Evolutionary conservation across 2,888 invertebrate species (phyloP).

Genomic region (Eulithis testata): DNA sequence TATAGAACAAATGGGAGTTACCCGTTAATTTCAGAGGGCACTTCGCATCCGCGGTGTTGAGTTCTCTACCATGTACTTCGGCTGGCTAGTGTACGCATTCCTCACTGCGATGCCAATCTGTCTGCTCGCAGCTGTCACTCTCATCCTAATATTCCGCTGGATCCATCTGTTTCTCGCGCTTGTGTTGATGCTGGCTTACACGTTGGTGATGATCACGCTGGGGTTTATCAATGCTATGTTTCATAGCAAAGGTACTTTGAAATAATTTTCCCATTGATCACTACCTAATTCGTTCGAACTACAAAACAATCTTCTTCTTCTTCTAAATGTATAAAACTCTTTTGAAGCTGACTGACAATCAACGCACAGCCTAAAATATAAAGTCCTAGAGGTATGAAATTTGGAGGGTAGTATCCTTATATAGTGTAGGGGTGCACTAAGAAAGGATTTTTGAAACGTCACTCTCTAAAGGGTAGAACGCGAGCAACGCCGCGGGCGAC

Average conservation of each 20-base stretch:
- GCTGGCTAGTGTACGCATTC: conserved; percentile 67
- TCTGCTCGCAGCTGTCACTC: conserved; percentile 59
- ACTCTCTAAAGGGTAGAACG: too few relatives aligned
- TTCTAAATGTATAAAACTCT: too few relatives aligned
- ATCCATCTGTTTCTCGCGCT: conserved; percentile 65
- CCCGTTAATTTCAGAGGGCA: conserved; percentile 56
- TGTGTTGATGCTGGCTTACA: conserved; percentile 59
- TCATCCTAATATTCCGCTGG: conserved; percentile 75
- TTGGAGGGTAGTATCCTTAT: too few relatives aligned
- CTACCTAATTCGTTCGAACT: neutral
- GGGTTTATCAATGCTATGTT: conserved; percentile 74
- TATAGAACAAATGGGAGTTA: too few relatives aligned
- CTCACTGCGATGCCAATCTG: conserved; percentile 66
- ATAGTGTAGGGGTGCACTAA: too few relatives aligned
- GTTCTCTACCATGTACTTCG: conserved; percentile 63
- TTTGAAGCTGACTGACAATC: too few relatives aligned
- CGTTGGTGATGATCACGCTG: conserved; percentile 67
- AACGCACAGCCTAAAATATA: too few relatives aligned
- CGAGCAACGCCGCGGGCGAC: too few relatives aligned
- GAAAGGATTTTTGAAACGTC: too few relatives aligned
- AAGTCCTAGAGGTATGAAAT: too few relatives aligned
- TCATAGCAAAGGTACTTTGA: conserved; percentile 58
- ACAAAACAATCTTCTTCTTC: too few relatives aligned
- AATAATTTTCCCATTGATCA: neutral
- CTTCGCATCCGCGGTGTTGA: conserved; percentile 65